Evolutionary conservation across 2,113 vertebrate genomes (phyloP).

Genomic region (Grantiella picta): DNA sequence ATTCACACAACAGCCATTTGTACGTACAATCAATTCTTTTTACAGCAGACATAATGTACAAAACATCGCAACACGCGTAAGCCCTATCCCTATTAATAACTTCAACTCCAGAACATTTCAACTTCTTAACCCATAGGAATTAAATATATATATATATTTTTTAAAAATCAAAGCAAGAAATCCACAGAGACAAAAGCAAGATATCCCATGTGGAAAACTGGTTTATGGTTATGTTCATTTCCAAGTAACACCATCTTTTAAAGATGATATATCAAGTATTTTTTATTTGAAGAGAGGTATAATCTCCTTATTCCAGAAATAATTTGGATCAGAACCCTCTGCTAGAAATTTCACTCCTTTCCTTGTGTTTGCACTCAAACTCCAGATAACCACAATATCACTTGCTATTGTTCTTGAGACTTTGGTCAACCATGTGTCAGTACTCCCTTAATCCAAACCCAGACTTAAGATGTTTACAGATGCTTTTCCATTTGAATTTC

Average conservation of each 20-base stretch:
- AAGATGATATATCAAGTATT: constrained; percentile 46
- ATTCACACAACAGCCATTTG: constrained; percentile 69
- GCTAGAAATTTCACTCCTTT: constrained; percentile 5
- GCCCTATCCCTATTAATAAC: constrained; percentile 44
- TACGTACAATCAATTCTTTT: constrained; percentile 70
- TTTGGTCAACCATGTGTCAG: background rate
- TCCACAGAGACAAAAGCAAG: constrained; percentile 57
- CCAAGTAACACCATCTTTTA: constrained; percentile 54
- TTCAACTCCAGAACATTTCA: constrained; percentile 58
- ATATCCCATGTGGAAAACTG: constrained; percentile 48
- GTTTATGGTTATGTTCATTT: constrained; percentile 37
- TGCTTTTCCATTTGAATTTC: constrained; percentile 36
- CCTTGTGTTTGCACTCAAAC: constrained; percentile 21
- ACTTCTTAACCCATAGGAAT: constrained; percentile 54
- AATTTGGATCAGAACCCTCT: constrained; percentile 22
- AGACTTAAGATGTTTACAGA: background rate
- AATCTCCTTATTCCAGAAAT: constrained; percentile 26
- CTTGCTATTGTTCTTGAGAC: constrained; percentile 8
- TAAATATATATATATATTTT: constrained; percentile 43
- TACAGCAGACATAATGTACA: constrained; percentile 70
- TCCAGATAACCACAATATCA: background rate
- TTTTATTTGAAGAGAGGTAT: constrained; percentile 34
- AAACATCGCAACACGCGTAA: constrained; percentile 63
- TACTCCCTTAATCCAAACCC: background rate
- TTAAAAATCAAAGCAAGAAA: constrained; percentile 32